These are phyloP conservation scores for Belgica antarctica DNA, from an alignment of 2,888 invertebrate genomes.

Conservation along the genomic window DNA sequence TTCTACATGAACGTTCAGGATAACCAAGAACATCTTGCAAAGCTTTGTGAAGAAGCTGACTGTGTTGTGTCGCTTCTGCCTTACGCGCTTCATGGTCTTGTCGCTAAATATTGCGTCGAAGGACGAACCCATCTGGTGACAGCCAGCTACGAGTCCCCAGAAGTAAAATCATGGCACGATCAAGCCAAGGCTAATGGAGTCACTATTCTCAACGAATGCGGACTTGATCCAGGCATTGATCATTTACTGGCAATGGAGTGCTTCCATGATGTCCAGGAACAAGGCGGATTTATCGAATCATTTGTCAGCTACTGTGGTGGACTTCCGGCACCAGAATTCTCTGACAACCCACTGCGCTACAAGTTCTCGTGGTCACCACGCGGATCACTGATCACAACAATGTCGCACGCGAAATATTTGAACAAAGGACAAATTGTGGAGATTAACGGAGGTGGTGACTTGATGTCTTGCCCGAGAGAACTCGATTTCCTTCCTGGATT, in stretches of 20 bases:
- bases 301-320: slow-evolving; percentile 98
- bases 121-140: slow-evolving; percentile 90
- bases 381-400: slow-evolving; percentile 85
- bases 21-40: slow-evolving; percentile 63
- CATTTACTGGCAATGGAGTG: slow-evolving; percentile 96
- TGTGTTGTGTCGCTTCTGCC: slow-evolving; percentile 87
- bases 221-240: slow-evolving; percentile 98
- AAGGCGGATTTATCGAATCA: slow-evolving; percentile 89
- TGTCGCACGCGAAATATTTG: slow-evolving; percentile 84
- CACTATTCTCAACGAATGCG: slow-evolving; percentile 94
- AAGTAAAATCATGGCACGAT: slow-evolving; percentile 75
- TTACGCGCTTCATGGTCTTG: slow-evolving; percentile 80
- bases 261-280: slow-evolving; percentile 85
- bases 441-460: slow-evolving; percentile 81
- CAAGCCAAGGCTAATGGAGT: slow-evolving; percentile 86
- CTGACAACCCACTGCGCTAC: slow-evolving; percentile 84
- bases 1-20: slow-evolving; percentile 80
- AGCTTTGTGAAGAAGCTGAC: slow-evolving; percentile 70
- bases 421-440: slow-evolving; percentile 82
- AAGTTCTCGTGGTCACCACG: slow-evolving; percentile 98
- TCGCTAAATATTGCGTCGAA: slow-evolving; percentile 84
- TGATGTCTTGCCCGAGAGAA: slow-evolving; percentile 77
- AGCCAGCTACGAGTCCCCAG: slow-evolving; percentile 88
- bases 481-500: slow-evolving; percentile 94
- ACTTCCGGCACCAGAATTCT: slow-evolving; percentile 94